Evolutionary conservation across 1,140 invertebrate genomes (phyloP).

Genomic region (Formica exsecta): DNA sequence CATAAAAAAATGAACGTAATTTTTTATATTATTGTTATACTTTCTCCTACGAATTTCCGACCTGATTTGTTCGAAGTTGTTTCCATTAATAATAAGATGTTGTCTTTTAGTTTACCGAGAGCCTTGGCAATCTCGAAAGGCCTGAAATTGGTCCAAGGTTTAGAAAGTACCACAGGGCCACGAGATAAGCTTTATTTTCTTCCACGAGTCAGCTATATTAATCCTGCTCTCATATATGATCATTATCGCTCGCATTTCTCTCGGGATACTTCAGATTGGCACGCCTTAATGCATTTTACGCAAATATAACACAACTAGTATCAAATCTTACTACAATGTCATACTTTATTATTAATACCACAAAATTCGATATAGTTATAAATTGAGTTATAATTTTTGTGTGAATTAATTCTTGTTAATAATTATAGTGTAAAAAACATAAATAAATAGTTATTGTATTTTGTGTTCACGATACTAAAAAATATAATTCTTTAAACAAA

Average conservation of each 20-base stretch:
- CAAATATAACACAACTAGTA: background rate
- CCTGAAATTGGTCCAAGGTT: conserved; percentile 65
- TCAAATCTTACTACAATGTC: background rate
- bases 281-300: conserved; percentile 23
- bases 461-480: background rate
- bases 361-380: conserved; percentile 5
- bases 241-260: conserved; percentile 56
- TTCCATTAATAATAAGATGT: background rate
- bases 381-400: background rate
- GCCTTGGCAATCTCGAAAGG: background rate
- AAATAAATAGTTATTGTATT: background rate
- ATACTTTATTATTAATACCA: background rate
- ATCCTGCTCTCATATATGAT: conserved; percentile 30
- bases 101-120: background rate
- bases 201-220: background rate
- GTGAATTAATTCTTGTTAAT: background rate
- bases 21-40: background rate
- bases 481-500: background rate
- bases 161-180: conserved; percentile 64
- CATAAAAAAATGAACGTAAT: background rate
- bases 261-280: conserved; percentile 12
- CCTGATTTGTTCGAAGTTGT: background rate
- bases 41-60: conserved; percentile 42
- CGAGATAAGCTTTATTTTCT: conserved; percentile 49
- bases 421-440: background rate